These are phyloP conservation scores for Noctuana brunneofusca DNA, from an alignment of 2,888 invertebrate genomes.

Conservation along the genomic window DNA sequence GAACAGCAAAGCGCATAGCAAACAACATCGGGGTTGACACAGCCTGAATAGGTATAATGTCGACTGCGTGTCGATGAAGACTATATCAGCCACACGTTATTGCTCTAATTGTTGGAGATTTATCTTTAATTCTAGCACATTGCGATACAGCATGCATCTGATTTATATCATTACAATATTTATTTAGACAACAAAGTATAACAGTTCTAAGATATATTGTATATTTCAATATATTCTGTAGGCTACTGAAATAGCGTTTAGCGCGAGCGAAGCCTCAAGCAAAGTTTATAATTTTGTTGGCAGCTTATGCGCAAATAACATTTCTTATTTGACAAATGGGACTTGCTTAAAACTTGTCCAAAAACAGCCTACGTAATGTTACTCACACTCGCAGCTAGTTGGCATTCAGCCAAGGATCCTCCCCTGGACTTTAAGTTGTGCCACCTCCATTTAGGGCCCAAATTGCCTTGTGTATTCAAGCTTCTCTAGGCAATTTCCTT, in stretches of 20 bases:
- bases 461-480: slow-evolving; percentile 2
- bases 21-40: no score
- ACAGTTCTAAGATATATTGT: no score
- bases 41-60: no score
- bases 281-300: neutral
- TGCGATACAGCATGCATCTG: no score
- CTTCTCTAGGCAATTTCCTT: neutral
- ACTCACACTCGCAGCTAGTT: slow-evolving; percentile 18
- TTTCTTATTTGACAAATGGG: slow-evolving; percentile 20
- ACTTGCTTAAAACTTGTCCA: slow-evolving; percentile 30
- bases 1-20: no score
- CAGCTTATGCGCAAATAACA: slow-evolving; percentile 5
- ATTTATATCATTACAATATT: no score
- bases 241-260: no score
- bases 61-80: neutral
- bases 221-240: no score
- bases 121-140: no score
- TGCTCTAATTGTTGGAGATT: no score
- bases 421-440: slow-evolving; percentile 13
- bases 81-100: neutral
- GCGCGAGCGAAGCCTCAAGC: no score
- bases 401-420: slow-evolving; percentile 26
- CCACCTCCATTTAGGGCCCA: slow-evolving; percentile 14
- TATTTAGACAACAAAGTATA: no score
- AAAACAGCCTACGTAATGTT: slow-evolving; percentile 28